Evolutionary conservation across 2,888 invertebrate genomes (phyloP).

Genomic region (Monoplex corrugatus): DNA sequence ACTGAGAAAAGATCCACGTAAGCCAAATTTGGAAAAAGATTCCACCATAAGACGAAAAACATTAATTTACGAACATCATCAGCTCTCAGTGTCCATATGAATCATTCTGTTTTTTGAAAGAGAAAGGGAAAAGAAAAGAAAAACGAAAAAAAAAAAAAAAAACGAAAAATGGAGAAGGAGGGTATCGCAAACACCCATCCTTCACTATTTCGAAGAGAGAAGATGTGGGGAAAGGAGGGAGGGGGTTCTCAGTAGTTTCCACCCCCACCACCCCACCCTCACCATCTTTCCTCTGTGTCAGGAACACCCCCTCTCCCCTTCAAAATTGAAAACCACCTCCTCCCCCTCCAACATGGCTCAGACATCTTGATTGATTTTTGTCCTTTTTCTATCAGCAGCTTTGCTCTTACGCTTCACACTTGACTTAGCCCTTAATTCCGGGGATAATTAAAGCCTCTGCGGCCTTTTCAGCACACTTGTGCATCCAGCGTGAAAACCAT

Average conservation of each 20-base stretch:
- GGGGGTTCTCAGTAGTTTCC: background rate
- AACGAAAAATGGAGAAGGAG: background rate
- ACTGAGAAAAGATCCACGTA: too few relatives aligned
- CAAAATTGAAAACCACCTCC: constrained; percentile 37
- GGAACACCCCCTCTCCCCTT: background rate
- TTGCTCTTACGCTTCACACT: constrained; percentile 29
- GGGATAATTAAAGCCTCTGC: constrained; percentile 46
- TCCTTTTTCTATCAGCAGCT: constrained; percentile 27
- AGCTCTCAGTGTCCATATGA: too few relatives aligned
- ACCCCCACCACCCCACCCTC: background rate
- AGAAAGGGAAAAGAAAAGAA: too few relatives aligned
- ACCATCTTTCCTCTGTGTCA: background rate
- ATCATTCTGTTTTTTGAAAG: too few relatives aligned
- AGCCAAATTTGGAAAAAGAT: too few relatives aligned
- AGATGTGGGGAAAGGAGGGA: background rate
- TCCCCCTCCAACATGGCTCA: constrained; percentile 27
- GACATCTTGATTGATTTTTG: constrained; percentile 44
- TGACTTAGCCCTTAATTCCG: constrained; percentile 38
- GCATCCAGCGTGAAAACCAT: constrained; percentile 43
- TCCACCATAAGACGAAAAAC: too few relatives aligned
- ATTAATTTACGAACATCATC: too few relatives aligned
- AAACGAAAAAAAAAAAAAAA: background rate
- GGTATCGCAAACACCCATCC: too few relatives aligned
- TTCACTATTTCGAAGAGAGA: too few relatives aligned
- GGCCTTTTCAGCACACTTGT: constrained; percentile 9